Conservation (phyloP, 2,113 vertebrate species). For the Laticauda laticaudata region DNA sequence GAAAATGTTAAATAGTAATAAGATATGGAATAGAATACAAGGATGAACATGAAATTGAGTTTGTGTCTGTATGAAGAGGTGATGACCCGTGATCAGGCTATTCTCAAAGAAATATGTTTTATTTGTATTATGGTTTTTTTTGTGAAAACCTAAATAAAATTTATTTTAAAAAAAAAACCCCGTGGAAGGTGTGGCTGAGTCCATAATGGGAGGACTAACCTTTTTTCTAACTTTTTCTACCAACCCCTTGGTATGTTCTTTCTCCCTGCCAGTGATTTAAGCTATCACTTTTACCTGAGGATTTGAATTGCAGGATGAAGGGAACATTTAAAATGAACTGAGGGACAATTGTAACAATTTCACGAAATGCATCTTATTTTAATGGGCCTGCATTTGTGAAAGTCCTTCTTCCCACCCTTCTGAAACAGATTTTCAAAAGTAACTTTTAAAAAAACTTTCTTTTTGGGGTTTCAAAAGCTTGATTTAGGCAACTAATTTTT, state of each 20-base stretch:
- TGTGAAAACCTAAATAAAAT: no score
- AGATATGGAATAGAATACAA: no score
- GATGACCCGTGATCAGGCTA: no score
- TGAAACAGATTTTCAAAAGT: not conserved
- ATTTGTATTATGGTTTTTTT: no score
- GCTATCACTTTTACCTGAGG: not conserved
- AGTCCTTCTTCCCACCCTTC: not conserved
- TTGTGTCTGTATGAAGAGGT: no score
- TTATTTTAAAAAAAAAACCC: no score
- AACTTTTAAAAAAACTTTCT: not conserved
- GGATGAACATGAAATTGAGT: no score
- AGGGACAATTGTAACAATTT: not conserved
- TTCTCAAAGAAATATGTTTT: no score
- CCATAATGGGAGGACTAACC: no score
- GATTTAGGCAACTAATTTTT: not conserved
- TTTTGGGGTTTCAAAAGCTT: not conserved
- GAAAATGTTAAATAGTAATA: no score
- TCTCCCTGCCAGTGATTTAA: not conserved
- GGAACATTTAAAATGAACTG: not conserved
- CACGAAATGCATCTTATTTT: not conserved
- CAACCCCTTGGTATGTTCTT: not conserved
- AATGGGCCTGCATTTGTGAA: not conserved
- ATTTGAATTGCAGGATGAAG: not conserved
- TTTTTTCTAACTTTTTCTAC: no score
- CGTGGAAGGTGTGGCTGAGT: not conserved